phyloP scores from a whole-genome alignment of 2,113 vertebrate genomes.

The Pterocles gutturalis region DNA sequence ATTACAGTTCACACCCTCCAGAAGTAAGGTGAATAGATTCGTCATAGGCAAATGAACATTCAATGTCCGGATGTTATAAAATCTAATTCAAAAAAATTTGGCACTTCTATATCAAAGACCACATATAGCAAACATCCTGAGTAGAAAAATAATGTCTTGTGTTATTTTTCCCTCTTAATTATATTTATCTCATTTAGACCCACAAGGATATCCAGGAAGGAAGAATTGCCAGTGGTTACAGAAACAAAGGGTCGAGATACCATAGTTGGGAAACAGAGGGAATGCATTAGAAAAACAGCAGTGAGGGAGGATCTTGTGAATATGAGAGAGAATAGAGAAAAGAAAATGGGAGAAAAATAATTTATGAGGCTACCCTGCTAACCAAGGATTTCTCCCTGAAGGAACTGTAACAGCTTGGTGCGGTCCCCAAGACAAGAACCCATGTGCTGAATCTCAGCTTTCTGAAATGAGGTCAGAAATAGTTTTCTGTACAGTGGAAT shows the following conservation, averaged over 20 bases:
- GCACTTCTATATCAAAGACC: not conserved
- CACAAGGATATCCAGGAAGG: not conserved
- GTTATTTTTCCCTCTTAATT: not conserved
- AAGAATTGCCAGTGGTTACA: not conserved
- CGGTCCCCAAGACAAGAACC: not conserved
- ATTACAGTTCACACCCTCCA: not conserved
- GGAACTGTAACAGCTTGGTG: not conserved
- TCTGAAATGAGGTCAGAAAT: not conserved
- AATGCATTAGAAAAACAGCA: not conserved
- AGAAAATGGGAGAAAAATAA: not conserved
- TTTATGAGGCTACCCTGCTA: not conserved
- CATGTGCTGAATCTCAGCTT: not conserved
- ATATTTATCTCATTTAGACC: not conserved
- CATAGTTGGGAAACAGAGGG: not conserved
- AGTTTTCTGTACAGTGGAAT: not conserved
- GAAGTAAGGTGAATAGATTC: not conserved
- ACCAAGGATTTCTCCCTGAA: not conserved
- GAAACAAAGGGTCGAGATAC: not conserved
- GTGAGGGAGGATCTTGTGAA: not conserved
- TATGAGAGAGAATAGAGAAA: not conserved
- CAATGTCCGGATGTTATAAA: not conserved
- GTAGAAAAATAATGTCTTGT: not conserved
- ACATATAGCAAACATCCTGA: not conserved
- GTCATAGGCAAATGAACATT: not conserved
- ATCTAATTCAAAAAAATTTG: not conserved